Evolutionary conservation across 2,113 vertebrate species (phyloP).

Genomic region (Calonectris borealis): DNA sequence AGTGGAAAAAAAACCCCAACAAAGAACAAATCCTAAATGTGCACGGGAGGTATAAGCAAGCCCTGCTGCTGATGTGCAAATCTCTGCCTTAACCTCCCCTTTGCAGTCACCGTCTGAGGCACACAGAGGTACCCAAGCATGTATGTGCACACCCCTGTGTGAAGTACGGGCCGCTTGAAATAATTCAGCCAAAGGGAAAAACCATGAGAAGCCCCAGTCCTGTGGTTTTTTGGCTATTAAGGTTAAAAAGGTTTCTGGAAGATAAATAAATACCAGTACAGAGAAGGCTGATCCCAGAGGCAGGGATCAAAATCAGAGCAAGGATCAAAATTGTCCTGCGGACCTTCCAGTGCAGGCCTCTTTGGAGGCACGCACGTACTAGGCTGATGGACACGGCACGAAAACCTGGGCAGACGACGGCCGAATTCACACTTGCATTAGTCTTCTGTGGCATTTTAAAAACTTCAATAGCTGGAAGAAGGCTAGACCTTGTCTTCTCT

Average conservation of each 20-base stretch:
- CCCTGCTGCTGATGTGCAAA: background rate
- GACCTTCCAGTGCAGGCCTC: background rate
- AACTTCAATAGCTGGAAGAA: background rate
- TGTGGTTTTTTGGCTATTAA: background rate
- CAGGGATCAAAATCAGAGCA: background rate
- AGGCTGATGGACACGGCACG: fast-evolving
- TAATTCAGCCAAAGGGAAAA: background rate
- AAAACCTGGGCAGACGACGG: background rate
- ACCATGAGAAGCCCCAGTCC: background rate
- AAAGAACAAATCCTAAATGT: too few relatives aligned
- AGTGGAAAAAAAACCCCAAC: fast-evolving
- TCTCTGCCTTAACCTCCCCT: background rate
- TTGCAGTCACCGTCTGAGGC: fast-evolving
- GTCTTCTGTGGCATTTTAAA: background rate
- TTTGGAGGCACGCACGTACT: background rate
- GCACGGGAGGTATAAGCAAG: background rate
- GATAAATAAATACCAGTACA: background rate
- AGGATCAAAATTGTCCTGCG: background rate
- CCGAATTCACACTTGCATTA: background rate
- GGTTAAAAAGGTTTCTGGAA: background rate
- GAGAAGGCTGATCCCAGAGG: background rate
- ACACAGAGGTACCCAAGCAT: fast-evolving
- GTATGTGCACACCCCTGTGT: fast-evolving
- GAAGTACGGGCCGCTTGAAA: fast-evolving
- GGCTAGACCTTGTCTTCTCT: background rate